Conservation (phyloP, 2,113 vertebrate genomes). For the Anser cygnoides region DNA sequence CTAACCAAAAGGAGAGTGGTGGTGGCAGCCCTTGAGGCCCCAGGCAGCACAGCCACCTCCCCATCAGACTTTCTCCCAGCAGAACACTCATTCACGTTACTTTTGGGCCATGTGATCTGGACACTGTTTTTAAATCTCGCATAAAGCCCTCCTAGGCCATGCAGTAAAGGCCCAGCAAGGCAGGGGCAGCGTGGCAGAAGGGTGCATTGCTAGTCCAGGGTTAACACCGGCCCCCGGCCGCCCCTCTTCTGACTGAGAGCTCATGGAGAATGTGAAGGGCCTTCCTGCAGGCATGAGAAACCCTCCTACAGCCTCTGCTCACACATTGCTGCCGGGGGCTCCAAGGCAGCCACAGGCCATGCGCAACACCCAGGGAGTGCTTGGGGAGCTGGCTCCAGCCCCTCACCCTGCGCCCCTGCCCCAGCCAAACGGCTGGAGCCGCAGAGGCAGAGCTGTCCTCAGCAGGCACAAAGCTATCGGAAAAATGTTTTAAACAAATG, state of each 20-base stretch:
- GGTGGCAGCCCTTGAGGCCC: not conserved
- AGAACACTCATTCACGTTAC: not conserved
- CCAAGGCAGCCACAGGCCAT: not conserved
- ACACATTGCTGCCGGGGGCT: not conserved
- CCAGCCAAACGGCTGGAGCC: not conserved
- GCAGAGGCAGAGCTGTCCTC: not conserved
- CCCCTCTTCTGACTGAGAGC: not conserved
- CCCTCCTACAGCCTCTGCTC: not conserved
- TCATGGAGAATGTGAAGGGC: not conserved
- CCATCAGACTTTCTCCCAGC: not conserved
- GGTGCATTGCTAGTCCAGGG: not conserved
- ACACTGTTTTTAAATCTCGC: not conserved
- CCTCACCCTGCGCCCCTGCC: too few species aligned
- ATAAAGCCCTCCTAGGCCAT: not conserved
- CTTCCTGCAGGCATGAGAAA: not conserved
- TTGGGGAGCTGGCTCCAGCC: not conserved
- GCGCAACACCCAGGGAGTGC: not conserved
- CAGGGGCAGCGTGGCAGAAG: not conserved
- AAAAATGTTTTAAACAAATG: conserved; percentile 51
- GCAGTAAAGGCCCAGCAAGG: not conserved
- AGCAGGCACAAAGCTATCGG: not conserved
- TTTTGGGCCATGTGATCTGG: not conserved
- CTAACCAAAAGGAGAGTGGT: not conserved
- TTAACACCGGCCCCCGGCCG: not conserved
- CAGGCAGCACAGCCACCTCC: not conserved